Base-by-base conservation (phyloP, 2,113 vertebrate species). In the Gasterosteus aculeatus region DNA sequence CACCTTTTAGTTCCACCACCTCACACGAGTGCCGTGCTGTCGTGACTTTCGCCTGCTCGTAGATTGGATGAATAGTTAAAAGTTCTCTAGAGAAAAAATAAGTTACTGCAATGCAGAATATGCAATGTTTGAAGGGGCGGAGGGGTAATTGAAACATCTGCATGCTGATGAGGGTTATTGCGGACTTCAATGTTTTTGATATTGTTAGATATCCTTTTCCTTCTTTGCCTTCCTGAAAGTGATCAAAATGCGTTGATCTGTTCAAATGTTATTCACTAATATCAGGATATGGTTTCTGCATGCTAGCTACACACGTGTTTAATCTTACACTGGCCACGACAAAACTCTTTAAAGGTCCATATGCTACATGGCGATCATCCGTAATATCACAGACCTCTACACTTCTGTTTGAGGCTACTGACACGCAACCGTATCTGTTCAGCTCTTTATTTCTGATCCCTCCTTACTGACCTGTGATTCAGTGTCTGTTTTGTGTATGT, bases 51-150 rank as follows among this genome's bases (percentile, higher is more conserved):
- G 72, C 82, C 90, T 88, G 90, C 90, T 90, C 80, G 63, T 92
- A 91, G 91, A 92, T 91, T 85, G 82, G 89, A 92, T 71, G 51
- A 89, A 89, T 88, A 89, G 86, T 85, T 94, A 88, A 92, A 46
- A 93, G 90, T 94, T 95, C 93, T 94, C 93, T 93, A 94, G 94
- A 94, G 93, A 94, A 95, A 93, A 91, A 92, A 85, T 83, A 85
- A 92, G 91, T 95, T 94, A 90, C 94, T 95, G 93, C 94, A 95
- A 93, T 95, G 94, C 93, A 95, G 94, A 92, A 93, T 93, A 93
- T 91, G 91, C 92, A 91, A 92, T 88, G 81, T 92, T 92, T 81
- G 83, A 91, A 89, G 77, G 81, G 86, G 75, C 59, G 35, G 78
- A 85, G 82, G 89, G 85, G 81, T 57, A 66, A 82, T 75, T 79